phyloP scores from a whole-genome alignment of 2,888 invertebrate genomes.

The Nephrotoma flavescens region DNA sequence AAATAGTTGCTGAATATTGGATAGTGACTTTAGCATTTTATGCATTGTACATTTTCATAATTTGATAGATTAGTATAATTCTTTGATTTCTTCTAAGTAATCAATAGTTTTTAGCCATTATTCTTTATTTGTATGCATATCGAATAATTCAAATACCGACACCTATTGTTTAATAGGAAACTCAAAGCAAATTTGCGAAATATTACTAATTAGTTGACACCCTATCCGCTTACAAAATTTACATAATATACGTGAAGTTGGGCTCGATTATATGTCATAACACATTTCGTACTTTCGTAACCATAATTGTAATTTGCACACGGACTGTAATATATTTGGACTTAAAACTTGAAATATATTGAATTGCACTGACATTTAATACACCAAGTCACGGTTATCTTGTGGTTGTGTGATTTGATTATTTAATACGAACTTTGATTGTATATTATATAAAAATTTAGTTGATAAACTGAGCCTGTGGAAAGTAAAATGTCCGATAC shows the following conservation, averaged over 20 bases:
- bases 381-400: neutral
- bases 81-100: no score
- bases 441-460: neutral
- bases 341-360: neutral
- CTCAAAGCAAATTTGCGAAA: neutral
- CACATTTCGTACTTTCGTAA: neutral
- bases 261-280: neutral
- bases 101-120: neutral
- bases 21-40: no score
- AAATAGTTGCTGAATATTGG: neutral
- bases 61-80: no score
- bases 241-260: neutral
- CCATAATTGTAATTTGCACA: neutral
- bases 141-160: neutral
- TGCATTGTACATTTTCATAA: no score
- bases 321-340: neutral
- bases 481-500: neutral
- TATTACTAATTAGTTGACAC: neutral
- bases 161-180: neutral
- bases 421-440: no score
- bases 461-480: no score
- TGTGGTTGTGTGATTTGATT: neutral
- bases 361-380: neutral
- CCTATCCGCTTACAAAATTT: neutral
- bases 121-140: neutral